Conservation (phyloP, 2,888 invertebrate genomes). For the Argyresthia albistria region DNA sequence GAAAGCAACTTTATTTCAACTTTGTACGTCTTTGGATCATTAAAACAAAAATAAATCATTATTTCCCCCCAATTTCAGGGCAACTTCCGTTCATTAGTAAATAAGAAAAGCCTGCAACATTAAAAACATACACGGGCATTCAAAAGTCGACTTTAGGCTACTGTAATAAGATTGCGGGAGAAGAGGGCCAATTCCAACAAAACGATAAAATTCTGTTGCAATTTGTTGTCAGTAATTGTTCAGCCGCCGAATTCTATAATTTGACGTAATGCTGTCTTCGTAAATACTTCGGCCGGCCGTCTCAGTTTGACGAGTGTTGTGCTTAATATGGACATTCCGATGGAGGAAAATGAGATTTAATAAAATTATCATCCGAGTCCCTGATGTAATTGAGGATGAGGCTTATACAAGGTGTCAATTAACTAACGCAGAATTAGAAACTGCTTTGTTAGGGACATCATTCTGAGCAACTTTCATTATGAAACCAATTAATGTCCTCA, state of each 20-base stretch:
- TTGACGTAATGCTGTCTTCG: slow-evolving; percentile 32
- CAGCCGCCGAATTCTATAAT: slow-evolving; percentile 35
- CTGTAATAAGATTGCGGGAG: neutral
- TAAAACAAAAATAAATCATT: neutral
- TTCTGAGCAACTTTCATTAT: no score
- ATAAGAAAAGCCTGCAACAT: slow-evolving; percentile 11
- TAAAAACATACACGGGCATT: neutral
- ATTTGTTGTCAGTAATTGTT: slow-evolving; percentile 31
- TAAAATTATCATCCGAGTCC: no score
- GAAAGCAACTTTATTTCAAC: neutral
- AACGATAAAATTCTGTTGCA: slow-evolving; percentile 25
- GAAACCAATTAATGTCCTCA: no score
- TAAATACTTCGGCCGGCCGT: neutral
- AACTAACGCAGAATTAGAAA: no score
- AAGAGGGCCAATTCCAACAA: slow-evolving; percentile 12
- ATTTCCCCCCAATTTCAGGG: neutral
- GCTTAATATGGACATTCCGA: no score
- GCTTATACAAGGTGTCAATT: no score
- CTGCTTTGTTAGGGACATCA: no score
- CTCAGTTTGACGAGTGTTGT: neutral
- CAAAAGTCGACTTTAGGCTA: neutral
- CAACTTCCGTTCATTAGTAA: slow-evolving; percentile 22
- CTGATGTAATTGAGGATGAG: no score
- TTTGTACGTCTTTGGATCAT: neutral
- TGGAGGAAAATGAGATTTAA: no score